Conservation (phyloP, 2,113 vertebrate species). For the Todiramphus chloris region DNA sequence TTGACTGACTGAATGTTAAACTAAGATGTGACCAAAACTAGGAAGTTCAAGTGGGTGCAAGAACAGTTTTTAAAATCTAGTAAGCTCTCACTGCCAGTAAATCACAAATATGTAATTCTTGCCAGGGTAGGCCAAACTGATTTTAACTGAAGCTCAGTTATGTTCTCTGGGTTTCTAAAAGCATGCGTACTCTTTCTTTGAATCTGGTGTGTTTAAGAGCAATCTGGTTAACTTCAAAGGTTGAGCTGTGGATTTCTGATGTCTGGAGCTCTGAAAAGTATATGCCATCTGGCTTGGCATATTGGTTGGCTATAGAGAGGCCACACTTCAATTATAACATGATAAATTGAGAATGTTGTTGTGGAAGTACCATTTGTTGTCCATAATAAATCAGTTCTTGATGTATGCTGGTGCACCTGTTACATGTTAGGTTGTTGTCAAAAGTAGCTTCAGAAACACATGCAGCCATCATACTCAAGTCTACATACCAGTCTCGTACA, state of each 20-base stretch:
- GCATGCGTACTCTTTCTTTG: neutral
- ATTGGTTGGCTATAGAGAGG: neutral
- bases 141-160: neutral
- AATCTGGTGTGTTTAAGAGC: neutral
- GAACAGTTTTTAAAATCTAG: neutral
- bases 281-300: slow-evolving; percentile 1
- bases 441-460: neutral
- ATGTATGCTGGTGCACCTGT: neutral
- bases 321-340: neutral
- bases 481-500: neutral
- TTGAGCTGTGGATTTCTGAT: neutral
- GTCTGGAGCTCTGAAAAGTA: neutral
- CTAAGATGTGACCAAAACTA: neutral
- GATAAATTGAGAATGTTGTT: neutral
- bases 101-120: neutral
- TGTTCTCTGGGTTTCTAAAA: neutral
- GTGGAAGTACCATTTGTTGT: neutral
- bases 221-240: neutral
- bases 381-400: neutral
- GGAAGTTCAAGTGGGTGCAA: neutral
- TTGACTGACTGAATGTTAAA: neutral
- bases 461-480: neutral
- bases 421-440: neutral
- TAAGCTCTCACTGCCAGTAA: neutral
- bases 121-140: neutral